Evolutionary conservation across 2,113 vertebrate species (phyloP).

Genomic region (Microcebus jonahi): DNA sequence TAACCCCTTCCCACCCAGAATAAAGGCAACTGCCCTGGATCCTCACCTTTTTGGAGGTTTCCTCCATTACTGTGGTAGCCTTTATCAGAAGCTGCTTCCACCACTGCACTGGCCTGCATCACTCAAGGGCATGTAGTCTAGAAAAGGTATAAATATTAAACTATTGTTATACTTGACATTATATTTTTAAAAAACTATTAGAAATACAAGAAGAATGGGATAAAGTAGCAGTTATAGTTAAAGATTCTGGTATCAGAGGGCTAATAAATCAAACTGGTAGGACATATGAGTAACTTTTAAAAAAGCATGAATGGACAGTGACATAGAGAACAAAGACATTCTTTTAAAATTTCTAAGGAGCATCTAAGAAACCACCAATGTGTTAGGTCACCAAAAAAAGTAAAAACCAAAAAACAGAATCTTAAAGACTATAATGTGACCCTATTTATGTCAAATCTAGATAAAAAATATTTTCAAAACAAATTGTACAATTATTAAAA

Average conservation of each 20-base stretch:
- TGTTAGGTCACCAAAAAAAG: neutral
- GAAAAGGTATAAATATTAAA: conserved; percentile 43
- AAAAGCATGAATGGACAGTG: neutral
- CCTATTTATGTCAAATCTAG: neutral
- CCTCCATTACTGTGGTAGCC: neutral
- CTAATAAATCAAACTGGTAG: neutral
- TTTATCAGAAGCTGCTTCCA: neutral
- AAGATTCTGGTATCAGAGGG: neutral
- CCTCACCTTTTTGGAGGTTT: conserved; percentile 55
- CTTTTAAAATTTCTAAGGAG: conserved; percentile 13
- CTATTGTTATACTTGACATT: neutral
- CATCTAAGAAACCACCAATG: neutral
- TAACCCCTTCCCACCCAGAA: neutral
- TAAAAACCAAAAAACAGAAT: neutral
- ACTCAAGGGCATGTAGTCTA: conserved; percentile 23
- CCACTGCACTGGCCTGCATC: conserved; percentile 24
- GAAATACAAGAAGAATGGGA: neutral
- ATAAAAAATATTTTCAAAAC: conserved; percentile 17
- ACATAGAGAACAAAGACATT: neutral
- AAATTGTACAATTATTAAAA: neutral
- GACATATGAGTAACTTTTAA: neutral
- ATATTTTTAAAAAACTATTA: neutral
- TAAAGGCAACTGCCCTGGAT: neutral
- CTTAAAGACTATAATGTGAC: neutral
- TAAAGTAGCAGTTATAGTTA: neutral